Conservation (phyloP, 2,113 vertebrate species). For the Nerophis ophidion region DNA sequence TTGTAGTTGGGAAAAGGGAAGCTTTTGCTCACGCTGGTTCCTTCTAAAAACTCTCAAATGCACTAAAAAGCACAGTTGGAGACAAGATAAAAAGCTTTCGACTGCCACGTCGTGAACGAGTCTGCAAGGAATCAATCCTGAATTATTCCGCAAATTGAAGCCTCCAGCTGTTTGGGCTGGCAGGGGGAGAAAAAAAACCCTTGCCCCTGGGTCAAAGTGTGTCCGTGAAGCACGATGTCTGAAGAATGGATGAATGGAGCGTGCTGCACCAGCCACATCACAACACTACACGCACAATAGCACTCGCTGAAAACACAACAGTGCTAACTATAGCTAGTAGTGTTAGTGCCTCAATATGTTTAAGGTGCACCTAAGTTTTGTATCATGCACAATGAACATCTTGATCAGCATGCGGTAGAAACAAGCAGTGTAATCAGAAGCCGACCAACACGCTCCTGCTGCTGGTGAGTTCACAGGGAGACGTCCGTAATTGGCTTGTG, state of each 20-base stretch:
- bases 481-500: conserved; percentile 58
- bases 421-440: neutral
- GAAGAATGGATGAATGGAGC: neutral
- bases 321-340: too few species aligned
- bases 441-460: neutral
- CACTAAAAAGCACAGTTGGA: conserved; percentile 2
- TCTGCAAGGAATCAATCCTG: neutral
- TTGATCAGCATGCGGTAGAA: neutral
- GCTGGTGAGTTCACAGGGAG: conserved; percentile 38
- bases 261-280: neutral
- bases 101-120: neutral
- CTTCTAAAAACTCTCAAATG: conserved; percentile 3
- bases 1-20: neutral
- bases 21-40: neutral
- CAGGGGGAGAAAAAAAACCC: neutral
- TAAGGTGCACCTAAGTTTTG: neutral
- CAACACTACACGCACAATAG: neutral
- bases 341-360: neutral
- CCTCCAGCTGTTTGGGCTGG: neutral
- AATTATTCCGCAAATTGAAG: neutral
- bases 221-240: neutral
- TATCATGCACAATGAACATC: neutral
- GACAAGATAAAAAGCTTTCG: neutral
- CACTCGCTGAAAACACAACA: neutral
- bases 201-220: neutral